Evolutionary conservation across 2,888 invertebrate species (phyloP), one percentile per base, ranked within the genome.

Genomic region (Azorinus chamasolen): DNA sequence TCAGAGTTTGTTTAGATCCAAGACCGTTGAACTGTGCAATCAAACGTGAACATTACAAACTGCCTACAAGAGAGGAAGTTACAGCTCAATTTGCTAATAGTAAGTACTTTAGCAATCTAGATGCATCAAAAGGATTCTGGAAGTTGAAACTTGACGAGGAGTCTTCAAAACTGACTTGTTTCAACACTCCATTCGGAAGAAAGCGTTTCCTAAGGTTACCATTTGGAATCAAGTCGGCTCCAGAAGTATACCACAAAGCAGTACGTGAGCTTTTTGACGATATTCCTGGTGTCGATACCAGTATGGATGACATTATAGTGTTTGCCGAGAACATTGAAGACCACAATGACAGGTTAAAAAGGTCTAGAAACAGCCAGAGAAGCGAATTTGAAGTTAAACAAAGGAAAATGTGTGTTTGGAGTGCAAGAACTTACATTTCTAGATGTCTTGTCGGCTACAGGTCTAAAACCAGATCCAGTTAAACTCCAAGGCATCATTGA

Each of bases 61-160:
- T 75, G 2, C 70, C 75, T 12, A 71, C 71, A 14, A 22, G 65
- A 46, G 78, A 83, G 41, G 78, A 83, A 54, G 64, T 83, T 12
- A 59, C 65, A 57, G 45, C 78, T 8, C 32, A 64, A 45, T 71
- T 80, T 39, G 55, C 55, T n/a, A 43, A 45, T 51, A 78, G 77
- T 6, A 71, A 78, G 55, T 43, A 54, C 32, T 78, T 83, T 48
- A 66, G 54, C 22, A 78, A 78, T 39, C 39, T 74, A 46, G 39
- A 51, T 58, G 80, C 77, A 0, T 69, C 68, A 22, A 53, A 25
- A 25, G 71, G 75, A 6, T 81, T 81, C 45, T 83, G 78, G 74
- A 78, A 83, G 25, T 45, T 81, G 50, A 59, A 69, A 53, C 53
- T 81, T 41, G 77, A 78, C 37, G 45, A 77, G 39, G 39, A 51